Evolutionary conservation across 2,888 invertebrate genomes (phyloP), one percentile per base, ranked within the genome.

Genomic region (Lamproptera curius): DNA sequence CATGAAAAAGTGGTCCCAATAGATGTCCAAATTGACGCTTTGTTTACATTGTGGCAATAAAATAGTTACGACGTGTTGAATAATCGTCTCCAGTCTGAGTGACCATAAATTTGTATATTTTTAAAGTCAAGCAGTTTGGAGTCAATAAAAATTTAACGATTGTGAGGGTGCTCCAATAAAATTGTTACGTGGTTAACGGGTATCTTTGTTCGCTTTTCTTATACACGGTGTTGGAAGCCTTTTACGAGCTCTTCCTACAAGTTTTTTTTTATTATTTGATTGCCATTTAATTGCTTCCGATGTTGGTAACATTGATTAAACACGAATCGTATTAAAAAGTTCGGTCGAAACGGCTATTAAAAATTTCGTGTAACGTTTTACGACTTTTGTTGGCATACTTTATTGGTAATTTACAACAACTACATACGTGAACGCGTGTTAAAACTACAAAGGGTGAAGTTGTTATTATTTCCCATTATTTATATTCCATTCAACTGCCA

Each of bases 91-190:
- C 78, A 70, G 76, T 80, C 76, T 78, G 84, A 85, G 82, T 85
- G 84, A 84, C 83, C 82, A 74, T 86, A 86, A 85, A 87, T 85
- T 85, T 85, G 83, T 85, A 73, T 82, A 82, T 85, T 87, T 85
- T 86, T 81, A 83, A 85, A 84, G 85, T 82, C 77, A 71, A 76
- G 76, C 76, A 76, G 80, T 84, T 85, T 76, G 73, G 70, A 84
- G 83, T 81, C 80, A 75, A 85, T 87, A 87, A 85, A 85, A 83
- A 72, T 83, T 85, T 86, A 82, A 87, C 84, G 86, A 81, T 73
- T 72, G 67, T 62, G 67, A 79, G 83, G 85, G 79, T 76, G 78
- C 76, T 63, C 59, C 63, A 75, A 80, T 84, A 74, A 82, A 78
- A 80, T 73, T 73, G 77, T 76, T 75, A 74, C 63, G 65, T 65